phyloP scores from a whole-genome alignment of 2,888 invertebrate species.

The Zootermopsis nevadensis region DNA sequence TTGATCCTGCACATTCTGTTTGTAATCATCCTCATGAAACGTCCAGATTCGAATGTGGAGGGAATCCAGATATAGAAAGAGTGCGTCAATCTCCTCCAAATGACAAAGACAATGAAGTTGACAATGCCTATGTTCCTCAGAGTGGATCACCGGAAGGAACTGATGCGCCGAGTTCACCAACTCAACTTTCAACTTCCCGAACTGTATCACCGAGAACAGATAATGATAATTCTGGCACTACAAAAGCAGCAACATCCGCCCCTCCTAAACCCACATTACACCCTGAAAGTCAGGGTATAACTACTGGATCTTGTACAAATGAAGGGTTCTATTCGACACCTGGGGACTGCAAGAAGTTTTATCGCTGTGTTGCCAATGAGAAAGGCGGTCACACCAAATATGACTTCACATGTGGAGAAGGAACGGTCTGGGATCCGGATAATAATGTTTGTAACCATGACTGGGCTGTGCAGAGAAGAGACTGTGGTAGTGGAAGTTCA shows the following conservation, averaged over 20 bases:
- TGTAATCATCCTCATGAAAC: conserved; percentile 79
- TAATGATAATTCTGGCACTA: not conserved
- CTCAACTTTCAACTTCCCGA: not conserved
- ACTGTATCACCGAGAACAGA: not conserved
- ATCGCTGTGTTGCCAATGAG: conserved; percentile 74
- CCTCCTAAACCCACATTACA: not conserved
- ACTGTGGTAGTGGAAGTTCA: conserved; percentile 50
- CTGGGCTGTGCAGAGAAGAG: conserved; percentile 65
- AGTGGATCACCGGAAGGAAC: not conserved
- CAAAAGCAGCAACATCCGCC: not conserved
- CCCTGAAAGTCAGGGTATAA: not conserved
- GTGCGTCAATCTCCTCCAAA: not conserved
- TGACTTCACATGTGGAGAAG: conserved; percentile 78
- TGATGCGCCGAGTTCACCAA: not conserved
- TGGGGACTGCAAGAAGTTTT: conserved; percentile 72
- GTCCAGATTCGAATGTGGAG: conserved; percentile 74
- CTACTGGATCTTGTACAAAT: conserved; percentile 62
- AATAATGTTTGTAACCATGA: conserved; percentile 78
- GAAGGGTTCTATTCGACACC: conserved; percentile 74
- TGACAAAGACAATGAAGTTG: conserved; percentile 38
- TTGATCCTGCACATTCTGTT: conserved; percentile 73
- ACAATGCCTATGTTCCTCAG: not conserved
- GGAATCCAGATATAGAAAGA: not conserved
- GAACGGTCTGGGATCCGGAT: conserved; percentile 81
- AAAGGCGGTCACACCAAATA: conserved; percentile 72